Percentiles rank a stretch among this genome's conserved stretches.
phyloP scores from a whole-genome alignment of 2,113 vertebrate species.

The Thunnus thynnus region DNA sequence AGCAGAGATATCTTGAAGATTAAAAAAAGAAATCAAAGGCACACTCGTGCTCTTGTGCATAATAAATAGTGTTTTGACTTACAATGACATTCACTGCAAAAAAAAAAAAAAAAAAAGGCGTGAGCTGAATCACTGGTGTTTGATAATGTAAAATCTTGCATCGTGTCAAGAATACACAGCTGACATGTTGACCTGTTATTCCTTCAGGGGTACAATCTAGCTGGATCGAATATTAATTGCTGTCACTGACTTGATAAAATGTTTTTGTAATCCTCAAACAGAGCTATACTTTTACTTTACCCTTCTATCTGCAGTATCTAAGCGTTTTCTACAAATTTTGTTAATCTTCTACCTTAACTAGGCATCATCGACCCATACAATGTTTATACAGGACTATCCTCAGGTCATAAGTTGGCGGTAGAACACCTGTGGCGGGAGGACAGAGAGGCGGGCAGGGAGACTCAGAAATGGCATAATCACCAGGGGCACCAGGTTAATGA shows the following conservation, averaged over 20 bases:
- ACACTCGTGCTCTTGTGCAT: background rate
- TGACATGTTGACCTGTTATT: background rate
- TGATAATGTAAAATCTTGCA: constrained; percentile 9
- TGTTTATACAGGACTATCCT: background rate
- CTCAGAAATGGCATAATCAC: constrained; percentile 29
- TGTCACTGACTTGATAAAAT: background rate
- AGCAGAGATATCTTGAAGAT: background rate
- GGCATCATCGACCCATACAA: background rate
- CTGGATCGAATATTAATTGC: background rate
- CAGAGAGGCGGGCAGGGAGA: background rate
- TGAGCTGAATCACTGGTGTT: background rate
- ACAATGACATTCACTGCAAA: constrained; percentile 7
- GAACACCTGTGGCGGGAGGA: background rate
- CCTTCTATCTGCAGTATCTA: background rate
- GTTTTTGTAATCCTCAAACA: background rate
- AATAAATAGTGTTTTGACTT: background rate
- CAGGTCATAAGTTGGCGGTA: constrained; percentile 9
- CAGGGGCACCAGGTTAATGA: constrained; percentile 50
- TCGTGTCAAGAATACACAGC: background rate
- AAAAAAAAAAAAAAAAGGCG: background rate
- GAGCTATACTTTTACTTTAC: too few relatives aligned
- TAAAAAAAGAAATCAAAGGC: background rate
- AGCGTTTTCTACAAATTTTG: background rate
- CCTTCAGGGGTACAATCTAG: too few relatives aligned
- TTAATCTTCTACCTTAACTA: background rate